These are phyloP conservation scores for Leptodactylus fuscus DNA, from an alignment of 2,113 vertebrate species.

Conservation along the genomic window DNA sequence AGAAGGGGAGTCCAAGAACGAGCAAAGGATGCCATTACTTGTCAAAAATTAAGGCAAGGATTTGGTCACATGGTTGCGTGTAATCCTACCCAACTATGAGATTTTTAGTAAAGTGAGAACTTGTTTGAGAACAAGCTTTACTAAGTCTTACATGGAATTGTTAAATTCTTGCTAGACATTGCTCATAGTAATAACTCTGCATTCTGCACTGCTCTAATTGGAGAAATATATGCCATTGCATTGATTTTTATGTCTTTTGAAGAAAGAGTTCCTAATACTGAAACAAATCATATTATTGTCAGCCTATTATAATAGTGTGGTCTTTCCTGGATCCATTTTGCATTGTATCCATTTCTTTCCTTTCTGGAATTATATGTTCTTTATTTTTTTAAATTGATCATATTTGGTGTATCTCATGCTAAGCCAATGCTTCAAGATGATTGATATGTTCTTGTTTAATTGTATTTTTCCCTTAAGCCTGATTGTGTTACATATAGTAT, in stretches of 20 bases:
- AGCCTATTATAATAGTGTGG: not conserved
- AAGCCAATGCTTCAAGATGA: not conserved
- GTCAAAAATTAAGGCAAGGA: too few relatives aligned
- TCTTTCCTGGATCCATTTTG: constrained; percentile 4
- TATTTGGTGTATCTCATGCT: not conserved
- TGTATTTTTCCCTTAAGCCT: constrained; percentile 2
- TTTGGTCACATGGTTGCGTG: too few relatives aligned
- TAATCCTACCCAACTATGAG: too few relatives aligned
- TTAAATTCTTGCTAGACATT: not conserved
- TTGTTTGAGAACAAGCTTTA: too few relatives aligned
- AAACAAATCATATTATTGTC: constrained; percentile 2
- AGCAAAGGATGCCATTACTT: too few relatives aligned
- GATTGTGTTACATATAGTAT: constrained; percentile 15
- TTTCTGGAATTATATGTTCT: constrained; percentile 17
- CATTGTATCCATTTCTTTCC: not conserved
- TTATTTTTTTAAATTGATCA: constrained; percentile 4
- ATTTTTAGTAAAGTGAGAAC: too few relatives aligned
- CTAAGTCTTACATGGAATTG: too few relatives aligned
- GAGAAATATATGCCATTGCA: not conserved
- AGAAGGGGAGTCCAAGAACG: too few relatives aligned
- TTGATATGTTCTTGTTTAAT: constrained; percentile 17
- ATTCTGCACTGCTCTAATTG: not conserved
- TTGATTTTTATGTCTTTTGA: not conserved
- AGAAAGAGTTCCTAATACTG: not conserved
- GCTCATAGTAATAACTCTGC: not conserved